Base-by-base conservation (phyloP, 2,888 invertebrate species). In the Troilus luridus region DNA sequence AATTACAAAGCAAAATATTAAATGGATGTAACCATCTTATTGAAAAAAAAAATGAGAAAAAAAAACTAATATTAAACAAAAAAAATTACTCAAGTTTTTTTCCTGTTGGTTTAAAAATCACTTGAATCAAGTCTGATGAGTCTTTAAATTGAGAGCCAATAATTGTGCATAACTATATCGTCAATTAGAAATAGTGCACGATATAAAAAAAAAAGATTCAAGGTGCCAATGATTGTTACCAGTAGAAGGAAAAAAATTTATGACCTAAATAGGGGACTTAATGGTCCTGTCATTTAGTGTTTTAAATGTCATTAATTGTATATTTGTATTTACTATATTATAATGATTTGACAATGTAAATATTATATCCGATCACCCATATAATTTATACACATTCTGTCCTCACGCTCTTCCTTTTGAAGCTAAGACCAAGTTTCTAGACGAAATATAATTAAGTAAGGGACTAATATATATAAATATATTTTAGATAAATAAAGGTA, bases 391-490 rank as follows among this genome's bases (percentile, higher is more conserved):
- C 62, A 90, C 88, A 62, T 62, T 90, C 90, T 85, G 19, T 85
- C 88, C 90, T 90, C 90, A 88, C 90, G 85, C 88, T 90, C 90
- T 88, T 90, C 90, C 90, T 58, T 90, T 64, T 58, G 72, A 90
- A 90, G 90, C 77, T 90, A 90, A 90, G 90, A 90, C 90, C 90
- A 90, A 90, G 90, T 90, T 88, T 90, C 81, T 88, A 90, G 90
- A 88, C 88, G 11, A 90, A 90, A 90, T 85, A 62, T 90, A 88
- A 60, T 60, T 62, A 60, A 58, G 64, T 90, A 90, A 85, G 90
- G 90, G 90, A 90, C 90, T 90, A 90, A 90, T 77, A 90, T 90
- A 90, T 90, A 90, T 90, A 90, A 72, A 90, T 90, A 85, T 90
- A 67, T 90, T 90, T 90, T 85, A 85, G 88, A 90, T 67, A 77